Evolutionary conservation across 2,113 vertebrate species (phyloP).

Genomic region (Pantherophis guttatus): DNA sequence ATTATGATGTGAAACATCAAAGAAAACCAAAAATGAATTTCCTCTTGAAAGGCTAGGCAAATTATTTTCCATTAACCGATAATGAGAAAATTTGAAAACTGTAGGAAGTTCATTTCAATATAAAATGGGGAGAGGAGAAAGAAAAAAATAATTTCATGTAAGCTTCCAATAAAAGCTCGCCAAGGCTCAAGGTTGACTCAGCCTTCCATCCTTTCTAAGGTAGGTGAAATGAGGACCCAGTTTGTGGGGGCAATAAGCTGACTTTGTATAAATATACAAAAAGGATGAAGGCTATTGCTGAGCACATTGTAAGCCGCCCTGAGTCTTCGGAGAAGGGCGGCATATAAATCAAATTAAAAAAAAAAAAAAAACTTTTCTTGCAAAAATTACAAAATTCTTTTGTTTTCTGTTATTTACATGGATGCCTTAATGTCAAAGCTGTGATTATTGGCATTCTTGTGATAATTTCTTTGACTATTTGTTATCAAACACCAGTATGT

Average conservation of each 20-base stretch:
- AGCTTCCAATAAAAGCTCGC: neutral
- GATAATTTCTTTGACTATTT: neutral
- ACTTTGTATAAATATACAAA: no score
- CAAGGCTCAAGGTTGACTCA: no score
- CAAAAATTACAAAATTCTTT: neutral
- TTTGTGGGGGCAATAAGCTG: no score
- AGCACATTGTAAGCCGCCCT: no score
- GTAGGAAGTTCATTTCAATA: neutral
- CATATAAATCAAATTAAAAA: no score
- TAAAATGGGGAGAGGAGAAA: neutral
- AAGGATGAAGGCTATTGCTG: no score
- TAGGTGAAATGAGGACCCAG: no score
- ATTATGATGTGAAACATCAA: constrained; percentile 23
- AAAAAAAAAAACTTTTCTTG: neutral
- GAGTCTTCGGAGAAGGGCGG: no score
- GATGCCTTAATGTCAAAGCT: neutral
- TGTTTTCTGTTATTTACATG: neutral
- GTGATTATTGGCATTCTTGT: neutral
- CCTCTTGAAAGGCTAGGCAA: constrained; percentile 6
- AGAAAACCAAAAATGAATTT: neutral
- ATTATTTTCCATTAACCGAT: constrained; percentile 20
- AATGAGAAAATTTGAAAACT: neutral
- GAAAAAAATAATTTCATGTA: neutral
- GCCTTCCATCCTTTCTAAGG: no score
- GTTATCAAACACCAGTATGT: neutral